Evolutionary conservation across 2,888 invertebrate genomes (phyloP).

Genomic region (Lymantria monacha): DNA sequence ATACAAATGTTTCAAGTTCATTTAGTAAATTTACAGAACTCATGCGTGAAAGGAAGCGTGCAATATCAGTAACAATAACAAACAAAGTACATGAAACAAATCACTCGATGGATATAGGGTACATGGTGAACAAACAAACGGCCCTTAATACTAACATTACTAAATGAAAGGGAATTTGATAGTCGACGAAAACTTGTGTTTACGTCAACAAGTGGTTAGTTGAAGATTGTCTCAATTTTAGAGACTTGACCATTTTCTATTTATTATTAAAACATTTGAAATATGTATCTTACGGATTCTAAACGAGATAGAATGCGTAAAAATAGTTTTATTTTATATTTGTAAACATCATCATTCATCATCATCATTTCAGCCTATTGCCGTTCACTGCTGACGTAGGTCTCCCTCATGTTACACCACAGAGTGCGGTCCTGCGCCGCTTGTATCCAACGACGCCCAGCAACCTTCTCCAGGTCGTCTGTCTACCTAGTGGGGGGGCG

Average conservation of each 20-base stretch:
- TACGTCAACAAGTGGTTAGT: slow-evolving; percentile 8
- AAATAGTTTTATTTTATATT: too few species aligned
- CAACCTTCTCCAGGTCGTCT: too few species aligned
- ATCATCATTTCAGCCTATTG: too few species aligned
- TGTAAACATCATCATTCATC: too few species aligned
- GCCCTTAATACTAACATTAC: slow-evolving; percentile 12
- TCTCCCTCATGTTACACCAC: too few species aligned
- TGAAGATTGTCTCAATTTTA: neutral
- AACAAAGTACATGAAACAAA: slow-evolving; percentile 20
- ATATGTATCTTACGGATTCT: too few species aligned
- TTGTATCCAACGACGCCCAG: too few species aligned
- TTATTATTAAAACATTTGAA: too few species aligned
- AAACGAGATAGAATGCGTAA: too few species aligned
- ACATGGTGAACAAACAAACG: slow-evolving; percentile 12
- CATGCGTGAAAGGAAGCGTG: slow-evolving; percentile 14
- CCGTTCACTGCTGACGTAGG: too few species aligned
- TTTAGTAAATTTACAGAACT: slow-evolving; percentile 35
- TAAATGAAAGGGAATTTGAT: slow-evolving; percentile 6
- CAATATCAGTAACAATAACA: slow-evolving; percentile 38
- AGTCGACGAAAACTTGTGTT: slow-evolving; percentile 6
- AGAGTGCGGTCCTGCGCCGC: too few species aligned
- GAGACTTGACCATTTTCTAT: neutral
- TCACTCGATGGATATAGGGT: slow-evolving; percentile 9
- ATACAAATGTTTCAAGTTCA: slow-evolving; percentile 17
- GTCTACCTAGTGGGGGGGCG: too few species aligned